Percentiles rank a stretch among this genome's conserved stretches.
Evolutionary conservation across 2,113 vertebrate genomes (phyloP).

Genomic region (Mus pahari): DNA sequence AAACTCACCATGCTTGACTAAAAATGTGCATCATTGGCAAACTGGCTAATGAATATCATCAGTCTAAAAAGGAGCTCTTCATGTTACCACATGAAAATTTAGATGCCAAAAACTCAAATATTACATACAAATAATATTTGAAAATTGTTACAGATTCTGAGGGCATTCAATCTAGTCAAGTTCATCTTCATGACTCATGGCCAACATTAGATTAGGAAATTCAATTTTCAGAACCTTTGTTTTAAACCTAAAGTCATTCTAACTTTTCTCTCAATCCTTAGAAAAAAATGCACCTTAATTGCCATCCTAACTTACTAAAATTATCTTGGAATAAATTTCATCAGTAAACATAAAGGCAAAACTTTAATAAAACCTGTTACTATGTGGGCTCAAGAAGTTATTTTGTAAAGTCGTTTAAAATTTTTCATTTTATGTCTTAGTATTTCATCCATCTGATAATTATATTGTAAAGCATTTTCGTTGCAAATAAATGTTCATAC

Average conservation of each 20-base stretch:
- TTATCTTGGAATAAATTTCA: neutral
- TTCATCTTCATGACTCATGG: neutral
- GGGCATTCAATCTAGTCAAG: neutral
- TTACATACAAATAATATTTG: neutral
- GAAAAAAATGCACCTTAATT: neutral
- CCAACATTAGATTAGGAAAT: neutral
- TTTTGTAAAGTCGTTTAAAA: neutral
- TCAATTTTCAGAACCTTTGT: neutral
- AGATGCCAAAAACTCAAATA: neutral
- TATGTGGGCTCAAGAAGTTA: neutral
- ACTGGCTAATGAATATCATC: neutral
- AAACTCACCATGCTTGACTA: neutral
- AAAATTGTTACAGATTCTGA: neutral
- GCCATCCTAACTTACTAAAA: neutral
- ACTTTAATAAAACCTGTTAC: neutral
- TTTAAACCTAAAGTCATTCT: neutral
- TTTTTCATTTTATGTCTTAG: neutral
- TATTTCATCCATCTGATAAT: neutral
- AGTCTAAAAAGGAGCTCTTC: neutral
- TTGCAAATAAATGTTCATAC: neutral
- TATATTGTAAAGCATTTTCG: neutral
- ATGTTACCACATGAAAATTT: neutral
- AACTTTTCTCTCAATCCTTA: neutral
- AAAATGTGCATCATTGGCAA: neutral
- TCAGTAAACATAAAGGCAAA: neutral